These are phyloP conservation scores for Macrochelys suwanniensis DNA, from an alignment of 2,797 vertebrate genomes.

Conservation along the genomic window DNA sequence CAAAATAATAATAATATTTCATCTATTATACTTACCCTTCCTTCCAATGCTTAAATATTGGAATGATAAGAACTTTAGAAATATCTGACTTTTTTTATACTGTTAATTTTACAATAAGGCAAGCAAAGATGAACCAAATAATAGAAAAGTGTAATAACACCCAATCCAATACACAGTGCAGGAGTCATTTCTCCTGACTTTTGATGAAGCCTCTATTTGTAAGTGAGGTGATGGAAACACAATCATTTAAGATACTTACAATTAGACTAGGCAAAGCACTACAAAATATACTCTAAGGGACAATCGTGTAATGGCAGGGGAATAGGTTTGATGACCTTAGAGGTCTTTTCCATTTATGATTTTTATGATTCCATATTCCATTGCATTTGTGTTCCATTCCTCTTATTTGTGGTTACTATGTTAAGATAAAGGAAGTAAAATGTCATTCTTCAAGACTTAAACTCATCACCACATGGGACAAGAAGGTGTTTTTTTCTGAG, in stretches of 20 bases:
- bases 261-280: neutral
- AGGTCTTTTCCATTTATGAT: neutral
- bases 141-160: neutral
- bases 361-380: neutral
- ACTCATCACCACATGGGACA: neutral
- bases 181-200: neutral
- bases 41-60: neutral
- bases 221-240: neutral
- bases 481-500: fast-evolving
- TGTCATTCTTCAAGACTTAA: neutral
- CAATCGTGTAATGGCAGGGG: neutral
- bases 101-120: neutral
- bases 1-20: neutral
- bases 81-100: neutral
- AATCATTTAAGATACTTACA: neutral
- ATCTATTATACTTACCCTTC: neutral
- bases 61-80: neutral
- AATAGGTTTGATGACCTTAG: neutral
- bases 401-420: neutral
- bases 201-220: neutral
- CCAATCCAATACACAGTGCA: neutral
- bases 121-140: neutral
- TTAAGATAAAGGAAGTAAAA: neutral
- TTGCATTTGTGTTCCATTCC: neutral
- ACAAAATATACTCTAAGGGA: neutral